phyloP scores from a whole-genome alignment of 2,113 vertebrate genomes.

The Ptyas mucosa region DNA sequence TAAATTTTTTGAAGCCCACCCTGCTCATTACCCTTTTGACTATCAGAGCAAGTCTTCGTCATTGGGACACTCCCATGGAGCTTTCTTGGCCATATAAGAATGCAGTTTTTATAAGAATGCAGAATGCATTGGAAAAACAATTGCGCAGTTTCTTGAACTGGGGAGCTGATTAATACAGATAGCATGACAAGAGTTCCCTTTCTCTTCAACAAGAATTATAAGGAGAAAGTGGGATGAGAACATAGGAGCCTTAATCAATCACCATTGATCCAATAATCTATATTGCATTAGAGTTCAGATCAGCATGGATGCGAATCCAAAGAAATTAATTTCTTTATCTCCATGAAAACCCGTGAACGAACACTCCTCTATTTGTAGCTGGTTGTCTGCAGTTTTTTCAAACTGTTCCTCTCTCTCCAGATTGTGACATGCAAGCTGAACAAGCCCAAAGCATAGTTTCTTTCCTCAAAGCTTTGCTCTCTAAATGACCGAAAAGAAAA shows the following conservation, averaged over 20 bases:
- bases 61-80: background rate
- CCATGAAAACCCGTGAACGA: background rate
- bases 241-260: background rate
- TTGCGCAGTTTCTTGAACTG: background rate
- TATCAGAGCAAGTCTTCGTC: background rate
- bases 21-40: background rate
- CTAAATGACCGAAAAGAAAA: slow-evolving; percentile 26
- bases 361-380: background rate
- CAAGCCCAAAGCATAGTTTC: background rate
- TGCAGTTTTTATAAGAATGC: background rate
- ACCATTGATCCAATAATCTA: too few species aligned
- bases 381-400: background rate
- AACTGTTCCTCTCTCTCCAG: background rate
- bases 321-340: background rate
- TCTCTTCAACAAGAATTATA: background rate
- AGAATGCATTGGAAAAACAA: background rate
- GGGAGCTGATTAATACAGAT: background rate
- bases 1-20: too few species aligned
- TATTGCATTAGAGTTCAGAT: too few species aligned
- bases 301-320: background rate
- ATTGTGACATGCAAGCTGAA: fast-evolving
- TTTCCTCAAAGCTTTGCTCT: background rate
- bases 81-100: background rate
- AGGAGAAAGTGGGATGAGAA: background rate
- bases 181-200: background rate